Evolutionary conservation across 2,888 invertebrate genomes (phyloP).

Genomic region (Schrankia costaestrigalis): DNA sequence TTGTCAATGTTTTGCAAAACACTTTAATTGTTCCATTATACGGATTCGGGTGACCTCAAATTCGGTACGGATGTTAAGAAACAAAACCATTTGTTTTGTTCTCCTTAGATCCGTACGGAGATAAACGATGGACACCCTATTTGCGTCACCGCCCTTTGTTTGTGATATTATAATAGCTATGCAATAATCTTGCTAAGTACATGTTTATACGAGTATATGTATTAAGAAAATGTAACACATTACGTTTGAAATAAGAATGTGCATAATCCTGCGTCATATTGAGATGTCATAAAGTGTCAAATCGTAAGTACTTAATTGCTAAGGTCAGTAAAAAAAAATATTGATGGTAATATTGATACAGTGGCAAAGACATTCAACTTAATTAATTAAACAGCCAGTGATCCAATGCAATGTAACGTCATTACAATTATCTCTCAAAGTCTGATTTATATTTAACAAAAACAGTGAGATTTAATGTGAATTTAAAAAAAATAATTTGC

Average conservation of each 20-base stretch:
- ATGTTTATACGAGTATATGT: no score
- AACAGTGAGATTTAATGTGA: no score
- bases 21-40: slow-evolving; percentile 52
- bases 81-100: slow-evolving; percentile 33
- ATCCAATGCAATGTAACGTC: no score
- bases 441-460: not conserved
- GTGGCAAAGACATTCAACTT: no score
- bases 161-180: slow-evolving; percentile 19
- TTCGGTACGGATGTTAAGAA: slow-evolving; percentile 46
- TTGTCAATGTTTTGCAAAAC: slow-evolving; percentile 47
- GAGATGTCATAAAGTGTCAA: no score
- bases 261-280: no score
- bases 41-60: slow-evolving; percentile 35
- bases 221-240: no score
- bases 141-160: slow-evolving; percentile 30
- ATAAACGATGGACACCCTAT: slow-evolving; percentile 31
- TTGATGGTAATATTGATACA: not conserved
- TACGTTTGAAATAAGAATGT: no score
- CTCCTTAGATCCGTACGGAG: slow-evolving; percentile 23
- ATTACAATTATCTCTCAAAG: not conserved
- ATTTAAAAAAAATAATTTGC: slow-evolving; percentile 14
- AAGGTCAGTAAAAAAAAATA: not conserved
- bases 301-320: no score
- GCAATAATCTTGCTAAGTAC: slow-evolving; percentile 5
- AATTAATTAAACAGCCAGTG: no score